A percentile compares a stretch with the other conserved stretches of the same genome.
Conservation (phyloP, 2,797 vertebrate genomes). For the Xiphorhynchus erythropygius region DNA sequence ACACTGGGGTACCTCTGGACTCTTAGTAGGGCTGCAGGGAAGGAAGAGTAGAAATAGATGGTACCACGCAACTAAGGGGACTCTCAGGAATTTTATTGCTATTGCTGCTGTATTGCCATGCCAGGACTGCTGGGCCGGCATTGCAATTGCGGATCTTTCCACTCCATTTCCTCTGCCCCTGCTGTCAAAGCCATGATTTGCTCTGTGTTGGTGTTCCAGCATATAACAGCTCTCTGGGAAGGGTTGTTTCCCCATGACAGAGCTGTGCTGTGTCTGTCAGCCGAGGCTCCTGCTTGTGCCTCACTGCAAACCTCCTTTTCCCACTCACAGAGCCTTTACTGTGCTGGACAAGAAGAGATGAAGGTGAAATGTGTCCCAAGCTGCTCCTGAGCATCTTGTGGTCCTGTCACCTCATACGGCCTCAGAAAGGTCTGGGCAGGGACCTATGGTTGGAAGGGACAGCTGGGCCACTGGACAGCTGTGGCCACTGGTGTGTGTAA, state of each 20-base stretch:
- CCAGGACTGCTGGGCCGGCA: background rate
- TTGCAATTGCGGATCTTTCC: background rate
- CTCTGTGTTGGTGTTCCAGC: background rate
- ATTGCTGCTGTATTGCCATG: background rate
- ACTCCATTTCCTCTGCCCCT: background rate
- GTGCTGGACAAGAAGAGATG: background rate
- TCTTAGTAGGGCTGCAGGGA: background rate
- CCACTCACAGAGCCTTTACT: background rate
- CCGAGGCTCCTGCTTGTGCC: background rate
- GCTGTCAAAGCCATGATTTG: background rate
- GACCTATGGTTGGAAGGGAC: background rate
- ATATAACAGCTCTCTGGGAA: background rate
- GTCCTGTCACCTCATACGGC: background rate
- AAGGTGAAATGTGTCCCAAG: background rate
- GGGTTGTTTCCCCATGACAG: accelerated
- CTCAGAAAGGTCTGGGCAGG: background rate
- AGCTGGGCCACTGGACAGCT: background rate
- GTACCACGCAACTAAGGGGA: background rate
- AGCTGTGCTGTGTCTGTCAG: background rate
- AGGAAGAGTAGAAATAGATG: background rate
- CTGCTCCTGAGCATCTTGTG: background rate
- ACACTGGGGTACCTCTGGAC: background rate
- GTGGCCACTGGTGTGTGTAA: background rate
- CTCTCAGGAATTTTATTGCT: accelerated
- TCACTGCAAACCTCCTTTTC: background rate